Base-by-base conservation (phyloP, 23 tunicate species). In the Trididemnum clinides region DNA sequence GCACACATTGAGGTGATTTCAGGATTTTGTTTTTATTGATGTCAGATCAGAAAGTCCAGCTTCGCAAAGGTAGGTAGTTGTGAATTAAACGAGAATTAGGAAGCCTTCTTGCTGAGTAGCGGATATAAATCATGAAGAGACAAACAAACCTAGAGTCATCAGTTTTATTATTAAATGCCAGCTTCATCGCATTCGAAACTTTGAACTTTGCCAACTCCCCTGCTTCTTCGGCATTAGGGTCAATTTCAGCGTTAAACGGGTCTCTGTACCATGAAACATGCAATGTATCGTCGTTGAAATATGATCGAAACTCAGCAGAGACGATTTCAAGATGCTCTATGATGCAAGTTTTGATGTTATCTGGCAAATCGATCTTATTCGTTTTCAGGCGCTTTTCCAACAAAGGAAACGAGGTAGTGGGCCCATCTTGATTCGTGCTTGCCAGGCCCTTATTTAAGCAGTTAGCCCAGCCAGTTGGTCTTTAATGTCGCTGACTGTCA, bases 221-320 rank as follows among this genome's bases (percentile, higher is more conserved):
- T 63, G 85, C 85, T 81, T 81, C 75, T 81, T 81, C 85, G 23
- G 73, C 85, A 18, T 31, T 81, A 63, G 85, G 85, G 33, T 64
- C 33, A 35, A 81, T 57, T 64, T 81, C 76, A 35, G 54, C 34
- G 85, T 62, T 64, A 76, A 81, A 81, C n/a, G 85, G 76, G 32
- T 81, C 54, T 81, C 34, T 81, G 51, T 63, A 25, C 74, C 85
- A 81, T 21, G 51, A 37, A 81, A 81, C 74, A 64, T 51, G 34
- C 74, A 81, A 34, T 10, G 85, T 75, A 63, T 51, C 6, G 85
- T 81, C 85, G n/a, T 27, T 63, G 28, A 81, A 81, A 81, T 81
- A 81, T 6, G 74, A 81, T 34, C 33, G 74, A 63, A 81, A 81
- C 76, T 81, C 85, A 63, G 85, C 73, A 81, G 36, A 81, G 28